Evolutionary conservation across 2,888 invertebrate genomes (phyloP).

Genomic region (Polyploca ridens): DNA sequence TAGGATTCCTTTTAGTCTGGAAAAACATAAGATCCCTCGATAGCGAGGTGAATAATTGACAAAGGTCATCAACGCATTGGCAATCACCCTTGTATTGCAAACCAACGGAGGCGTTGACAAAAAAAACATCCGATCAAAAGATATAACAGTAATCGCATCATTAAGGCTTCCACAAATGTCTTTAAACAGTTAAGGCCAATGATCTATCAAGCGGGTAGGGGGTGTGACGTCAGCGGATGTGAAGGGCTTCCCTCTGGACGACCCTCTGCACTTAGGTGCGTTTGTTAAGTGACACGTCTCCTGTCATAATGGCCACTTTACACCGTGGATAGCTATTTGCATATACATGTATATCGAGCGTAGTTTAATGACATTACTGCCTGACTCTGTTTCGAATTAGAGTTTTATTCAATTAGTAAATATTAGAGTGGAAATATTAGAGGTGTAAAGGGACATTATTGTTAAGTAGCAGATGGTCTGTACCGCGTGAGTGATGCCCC

Average conservation of each 20-base stretch:
- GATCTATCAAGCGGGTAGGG: conserved; percentile 37
- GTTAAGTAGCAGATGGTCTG: no score
- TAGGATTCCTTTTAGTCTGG: no score
- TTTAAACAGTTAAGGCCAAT: conserved; percentile 36
- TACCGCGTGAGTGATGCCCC: no score
- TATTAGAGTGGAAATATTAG: no score
- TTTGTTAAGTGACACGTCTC: conserved; percentile 20
- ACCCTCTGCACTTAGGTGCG: conserved; percentile 26
- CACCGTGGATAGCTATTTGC: conserved; percentile 8
- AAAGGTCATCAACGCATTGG: no score
- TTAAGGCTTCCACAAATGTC: conserved; percentile 17
- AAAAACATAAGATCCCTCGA: no score
- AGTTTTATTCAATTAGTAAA: neutral
- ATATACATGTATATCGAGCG: neutral
- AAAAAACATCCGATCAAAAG: conserved; percentile 7
- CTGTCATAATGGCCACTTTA: conserved; percentile 15
- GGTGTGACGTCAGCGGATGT: conserved; percentile 64
- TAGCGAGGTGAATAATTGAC: no score
- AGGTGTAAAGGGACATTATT: no score
- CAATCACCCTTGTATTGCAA: no score
- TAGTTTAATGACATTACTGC: neutral
- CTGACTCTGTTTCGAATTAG: neutral
- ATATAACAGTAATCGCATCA: neutral
- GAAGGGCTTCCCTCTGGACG: conserved; percentile 70
- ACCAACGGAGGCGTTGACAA: neutral